Evolutionary conservation across 1,140 invertebrate species (phyloP), one percentile per base, ranked within the genome.

Genomic region (Drosophila malerkotliana): DNA sequence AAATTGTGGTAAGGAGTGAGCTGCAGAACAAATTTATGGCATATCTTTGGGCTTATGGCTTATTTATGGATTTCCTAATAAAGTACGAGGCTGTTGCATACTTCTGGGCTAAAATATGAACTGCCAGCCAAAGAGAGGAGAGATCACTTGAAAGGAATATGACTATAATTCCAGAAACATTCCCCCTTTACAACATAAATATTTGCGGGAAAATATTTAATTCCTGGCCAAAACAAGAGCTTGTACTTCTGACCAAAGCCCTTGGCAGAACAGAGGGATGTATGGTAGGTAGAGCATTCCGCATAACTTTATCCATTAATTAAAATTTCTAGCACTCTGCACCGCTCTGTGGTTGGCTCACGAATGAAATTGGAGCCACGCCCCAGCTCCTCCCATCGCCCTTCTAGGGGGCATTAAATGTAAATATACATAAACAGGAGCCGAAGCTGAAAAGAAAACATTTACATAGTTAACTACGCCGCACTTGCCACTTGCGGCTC

Each of bases 261-360:
- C 47, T 18, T 15, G 26, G 21, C 15, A 14, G 21, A 21, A 56
- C 30, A 28, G 10, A 48, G 69, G 59, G 56, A 56, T 54, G 69
- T 73, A 72, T 21, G 44, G 7, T 37, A 21, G 34, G 34, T n/a
- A 44, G 52, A 72, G 83, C 83, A 83, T 88, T 67, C 52, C 58
- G 52, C 53, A 77, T 60, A 88, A 88, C 83, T 88, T 88, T 88
- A 88, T 88, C 83, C 83, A 88, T 88, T 88, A 88, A 88, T 88
- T 88, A 88, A 88, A 88, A 88, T 83, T 88, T 55, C 69, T 64
- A 77, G 60, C 79, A 83, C 74, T 83, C 63, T 66, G 58, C 66
- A 51, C 30, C 26, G 76, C 71, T 49, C 61, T 68, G 62, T 63
- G 83, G 83, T 83, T 87, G 83, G 83, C 47, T 78, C 72, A 59